Evolutionary conservation across 1,140 invertebrate species (phyloP), one percentile per base, ranked within the genome.

Genomic region (Ditylenchus dipsaci): DNA sequence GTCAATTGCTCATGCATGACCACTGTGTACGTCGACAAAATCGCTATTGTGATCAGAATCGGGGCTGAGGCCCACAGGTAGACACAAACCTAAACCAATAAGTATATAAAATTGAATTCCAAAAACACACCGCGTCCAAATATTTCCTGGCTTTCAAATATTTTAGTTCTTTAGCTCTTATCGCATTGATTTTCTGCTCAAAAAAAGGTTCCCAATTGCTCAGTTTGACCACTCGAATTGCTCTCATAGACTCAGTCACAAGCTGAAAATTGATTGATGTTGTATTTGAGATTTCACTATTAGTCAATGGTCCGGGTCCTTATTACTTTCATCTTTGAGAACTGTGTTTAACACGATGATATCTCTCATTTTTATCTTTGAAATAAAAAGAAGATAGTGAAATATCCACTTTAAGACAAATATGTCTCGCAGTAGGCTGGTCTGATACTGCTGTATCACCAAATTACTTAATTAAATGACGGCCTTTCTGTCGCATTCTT

Each of bases 61-160:
- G 95, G 95, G n/a, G 95, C 97, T 8, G 92, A 94, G 0, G 95
- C 95, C 95, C 95, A 98, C 83, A 98, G 92, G 83, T 93, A 97
- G 1, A 97, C 95, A 85, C 95, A 98, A 53, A 53, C 33, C 33
- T 38, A 38, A 38, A 38, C 3, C 11, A 38, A 38, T 26, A 47
- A 47, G 45, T n/a, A 47, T 47, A 47, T 47, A n/a, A 47, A 47
- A n/a, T 47, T 15, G 45, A 47, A 17, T 47, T 47, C 3, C 33
- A 38, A 38, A 38, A 38, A 38, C 33, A 38, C 58, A 95, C 84
- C n/a, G 95, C 95, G 86, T 98, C 95, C 68, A 98, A 84, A 85
- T 97, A 98, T 86, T 98, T 98, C 71, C 92, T 86, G 19, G 89
- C 88, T 59, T 74, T 88, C 56, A 95, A 83, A 79, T 89, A 90